phyloP scores from a whole-genome alignment of 2,888 invertebrate genomes.

The Melinopterus prodromus region DNA sequence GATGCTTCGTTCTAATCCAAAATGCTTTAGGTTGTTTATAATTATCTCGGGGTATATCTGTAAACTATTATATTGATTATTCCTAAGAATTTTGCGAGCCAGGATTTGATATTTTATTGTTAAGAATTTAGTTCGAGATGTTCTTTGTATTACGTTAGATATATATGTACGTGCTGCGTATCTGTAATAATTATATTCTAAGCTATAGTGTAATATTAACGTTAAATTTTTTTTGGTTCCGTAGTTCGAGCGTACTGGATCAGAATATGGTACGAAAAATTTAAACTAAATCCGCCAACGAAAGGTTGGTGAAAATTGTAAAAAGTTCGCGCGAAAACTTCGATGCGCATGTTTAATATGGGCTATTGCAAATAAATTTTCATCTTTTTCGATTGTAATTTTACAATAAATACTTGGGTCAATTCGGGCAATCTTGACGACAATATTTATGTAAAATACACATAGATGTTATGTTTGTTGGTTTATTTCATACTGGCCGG shows the following conservation, averaged over 20 bases:
- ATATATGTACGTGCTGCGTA: background rate
- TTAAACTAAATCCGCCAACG: slow-evolving; percentile 49
- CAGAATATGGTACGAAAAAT: slow-evolving; percentile 44
- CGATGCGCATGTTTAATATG: slow-evolving; percentile 46
- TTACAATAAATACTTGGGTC: slow-evolving; percentile 62
- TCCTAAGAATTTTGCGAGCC: background rate
- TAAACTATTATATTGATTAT: slow-evolving; percentile 8
- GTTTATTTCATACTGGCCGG: background rate
- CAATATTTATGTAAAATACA: slow-evolving; percentile 62
- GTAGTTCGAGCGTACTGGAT: slow-evolving; percentile 26
- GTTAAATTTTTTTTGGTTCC: slow-evolving; percentile 35
- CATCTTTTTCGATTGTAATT: slow-evolving; percentile 52
- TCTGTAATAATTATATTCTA: slow-evolving; percentile 8
- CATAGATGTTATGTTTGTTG: slow-evolving; percentile 11
- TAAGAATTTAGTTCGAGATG: background rate
- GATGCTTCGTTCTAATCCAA: background rate
- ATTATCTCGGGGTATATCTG: background rate
- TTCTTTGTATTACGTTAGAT: background rate
- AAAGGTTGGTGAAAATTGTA: slow-evolving; percentile 54
- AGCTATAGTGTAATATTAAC: slow-evolving; percentile 19
- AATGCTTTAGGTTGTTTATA: background rate
- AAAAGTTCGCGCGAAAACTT: slow-evolving; percentile 36
- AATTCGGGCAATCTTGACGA: slow-evolving; percentile 61
- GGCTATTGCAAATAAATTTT: slow-evolving; percentile 62
- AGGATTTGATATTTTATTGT: background rate